phyloP scores from a whole-genome alignment of 2,888 invertebrate species.

The Axea sp. region DNA sequence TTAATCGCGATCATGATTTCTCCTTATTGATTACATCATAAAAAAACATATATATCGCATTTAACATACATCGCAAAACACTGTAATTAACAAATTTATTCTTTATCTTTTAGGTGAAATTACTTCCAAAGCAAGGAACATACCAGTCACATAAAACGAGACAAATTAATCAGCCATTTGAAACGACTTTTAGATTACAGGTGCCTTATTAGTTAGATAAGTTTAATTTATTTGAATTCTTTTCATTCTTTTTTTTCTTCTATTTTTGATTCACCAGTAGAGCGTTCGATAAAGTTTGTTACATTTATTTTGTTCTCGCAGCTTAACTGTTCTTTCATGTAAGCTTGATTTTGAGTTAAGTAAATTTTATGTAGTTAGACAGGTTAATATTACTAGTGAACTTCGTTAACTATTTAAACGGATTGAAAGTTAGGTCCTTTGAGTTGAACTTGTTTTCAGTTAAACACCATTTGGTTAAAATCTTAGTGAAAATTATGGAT shows the following conservation, averaged over 20 bases:
- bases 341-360: too few species aligned
- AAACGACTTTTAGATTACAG: conserved; percentile 82
- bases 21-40: background rate
- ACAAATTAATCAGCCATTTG: conserved; percentile 82
- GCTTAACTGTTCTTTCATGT: too few species aligned
- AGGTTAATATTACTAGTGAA: too few species aligned
- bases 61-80: background rate
- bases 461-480: too few species aligned
- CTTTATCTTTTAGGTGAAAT: conserved; percentile 71
- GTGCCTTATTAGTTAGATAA: conserved; percentile 64
- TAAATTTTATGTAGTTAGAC: too few species aligned
- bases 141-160: conserved; percentile 72
- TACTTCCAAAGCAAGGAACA: conserved; percentile 76
- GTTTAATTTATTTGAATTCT: conserved; percentile 1
- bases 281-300: too few species aligned
- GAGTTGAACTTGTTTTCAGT: too few species aligned
- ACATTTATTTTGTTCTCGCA: background rate
- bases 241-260: background rate
- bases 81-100: background rate
- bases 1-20: too few species aligned
- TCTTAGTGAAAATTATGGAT: too few species aligned
- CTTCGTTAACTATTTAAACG: too few species aligned
- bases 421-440: too few species aligned
- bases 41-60: background rate
- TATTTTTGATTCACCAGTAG: too few species aligned